phyloP scores from a whole-genome alignment of 2,113 vertebrate species.

The Chinchilla lanigera region DNA sequence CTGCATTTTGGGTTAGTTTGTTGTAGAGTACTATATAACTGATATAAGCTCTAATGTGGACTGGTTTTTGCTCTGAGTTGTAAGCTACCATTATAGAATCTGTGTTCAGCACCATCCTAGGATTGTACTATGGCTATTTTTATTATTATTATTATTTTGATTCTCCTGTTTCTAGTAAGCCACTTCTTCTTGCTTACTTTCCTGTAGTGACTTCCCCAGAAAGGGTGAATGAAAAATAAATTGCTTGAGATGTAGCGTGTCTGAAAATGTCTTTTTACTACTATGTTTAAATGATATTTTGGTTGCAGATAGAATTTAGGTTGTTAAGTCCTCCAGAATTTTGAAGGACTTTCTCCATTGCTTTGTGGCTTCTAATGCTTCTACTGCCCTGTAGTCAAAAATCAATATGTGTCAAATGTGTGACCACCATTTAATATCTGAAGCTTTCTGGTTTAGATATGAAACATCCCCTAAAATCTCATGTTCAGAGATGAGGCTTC shows the following conservation, averaged over 20 bases:
- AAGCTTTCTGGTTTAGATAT: background rate
- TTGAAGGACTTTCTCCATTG: background rate
- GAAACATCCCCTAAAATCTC: background rate
- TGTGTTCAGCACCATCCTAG: background rate
- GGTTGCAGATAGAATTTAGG: background rate
- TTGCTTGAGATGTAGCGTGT: background rate
- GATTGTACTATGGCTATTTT: background rate
- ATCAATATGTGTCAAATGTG: background rate
- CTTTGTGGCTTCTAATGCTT: background rate
- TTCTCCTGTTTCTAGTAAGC: background rate
- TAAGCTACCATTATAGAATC: background rate
- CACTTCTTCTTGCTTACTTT: background rate
- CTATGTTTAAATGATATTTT: background rate
- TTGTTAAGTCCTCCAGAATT: constrained; percentile 23
- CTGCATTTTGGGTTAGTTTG: background rate
- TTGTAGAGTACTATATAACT: background rate
- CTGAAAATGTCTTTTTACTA: background rate
- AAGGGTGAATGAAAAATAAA: background rate
- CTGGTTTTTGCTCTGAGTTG: background rate
- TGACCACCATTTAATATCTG: background rate
- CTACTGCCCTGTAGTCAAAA: constrained; percentile 15
- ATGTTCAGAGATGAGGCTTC: background rate
- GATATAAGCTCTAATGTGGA: background rate
- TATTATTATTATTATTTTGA: background rate
- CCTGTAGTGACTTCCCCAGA: background rate